Evolutionary conservation across 2,888 invertebrate genomes (phyloP), one percentile per base, ranked within the genome.

Genomic region (Sarcophaga variegata): DNA sequence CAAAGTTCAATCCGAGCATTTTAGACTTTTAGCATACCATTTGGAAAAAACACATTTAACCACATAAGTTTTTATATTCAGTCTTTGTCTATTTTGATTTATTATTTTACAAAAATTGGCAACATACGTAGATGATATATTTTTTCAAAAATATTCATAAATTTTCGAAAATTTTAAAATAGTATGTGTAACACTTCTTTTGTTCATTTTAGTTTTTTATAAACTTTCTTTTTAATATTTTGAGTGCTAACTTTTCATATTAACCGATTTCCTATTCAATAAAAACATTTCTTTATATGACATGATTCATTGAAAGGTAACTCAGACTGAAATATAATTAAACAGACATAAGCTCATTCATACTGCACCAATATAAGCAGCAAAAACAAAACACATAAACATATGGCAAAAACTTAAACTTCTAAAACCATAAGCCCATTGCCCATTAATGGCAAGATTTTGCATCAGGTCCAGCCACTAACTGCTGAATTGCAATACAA

Each of bases 21-120:
- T 3, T 14, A 27, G 14, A 11, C 14, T n/a, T n/a, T n/a, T n/a
- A n/a, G n/a, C n/a, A n/a, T n/a, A n/a, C n/a, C n/a, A n/a, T n/a
- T n/a, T n/a, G n/a, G n/a, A n/a, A n/a, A n/a, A 20, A 20, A 20
- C 20, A 20, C 1, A 20, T 49, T 49, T 49, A 14, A 4, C 0
- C 49, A 49, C 37, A 64, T 54, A 14, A 17, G 11, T 47, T 4
- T 49, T 10, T 66, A 59, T 54, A 2, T 22, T 49, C 12, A 2
- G 10, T 17, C n/a, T 67, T 25, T 69, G n/a, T 6, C 54, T 69
- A 60, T 69, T 69, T 78, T 78, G 70, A 78, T 78, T 78, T 78
- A 78, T 78, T 78, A 78, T 70, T 60, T 69, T 62, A 12, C 69
- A 60, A 69, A 47, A 69, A 70, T 70, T 70, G 70, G 69, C 63